Conservation (phyloP, 2,797 vertebrate genomes). For the Gallinago nigripennis region DNA sequence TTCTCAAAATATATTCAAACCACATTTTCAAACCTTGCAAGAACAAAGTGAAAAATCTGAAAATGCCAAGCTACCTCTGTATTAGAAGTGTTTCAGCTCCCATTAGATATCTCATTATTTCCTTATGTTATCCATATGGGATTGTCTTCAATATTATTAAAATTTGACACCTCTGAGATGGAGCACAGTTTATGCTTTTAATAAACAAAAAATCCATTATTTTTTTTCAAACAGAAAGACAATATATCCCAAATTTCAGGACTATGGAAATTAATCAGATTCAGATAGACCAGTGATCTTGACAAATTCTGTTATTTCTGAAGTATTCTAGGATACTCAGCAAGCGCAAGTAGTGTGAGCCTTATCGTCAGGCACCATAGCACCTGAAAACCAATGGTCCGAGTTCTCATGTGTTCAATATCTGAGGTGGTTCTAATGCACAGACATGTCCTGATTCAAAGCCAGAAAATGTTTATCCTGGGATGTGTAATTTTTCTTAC, state of each 20-base stretch:
- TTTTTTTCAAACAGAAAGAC: slow-evolving; percentile 25
- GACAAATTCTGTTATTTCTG: neutral
- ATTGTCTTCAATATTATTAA: slow-evolving; percentile 28
- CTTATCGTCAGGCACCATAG: neutral
- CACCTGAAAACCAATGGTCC: neutral
- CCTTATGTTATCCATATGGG: neutral
- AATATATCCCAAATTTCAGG: neutral
- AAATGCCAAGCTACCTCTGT: slow-evolving; percentile 33
- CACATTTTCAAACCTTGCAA: slow-evolving; percentile 48
- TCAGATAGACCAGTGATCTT: slow-evolving; percentile 7
- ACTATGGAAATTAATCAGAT: slow-evolving; percentile 2
- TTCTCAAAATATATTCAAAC: slow-evolving; percentile 37
- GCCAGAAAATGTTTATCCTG: neutral
- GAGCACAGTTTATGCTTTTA: slow-evolving; percentile 29
- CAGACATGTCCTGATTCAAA: neutral
- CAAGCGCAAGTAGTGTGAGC: neutral
- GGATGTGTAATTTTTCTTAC: neutral
- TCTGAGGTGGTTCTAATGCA: neutral
- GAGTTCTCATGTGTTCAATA: neutral
- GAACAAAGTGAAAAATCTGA: slow-evolving; percentile 38
- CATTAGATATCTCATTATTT: slow-evolving; percentile 11
- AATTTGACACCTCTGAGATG: slow-evolving; percentile 36
- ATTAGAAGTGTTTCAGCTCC: slow-evolving; percentile 31
- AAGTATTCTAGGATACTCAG: neutral
- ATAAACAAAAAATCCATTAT: slow-evolving; percentile 38